Conservation (phyloP, 2,113 vertebrate species). For the Aythya baeri region DNA sequence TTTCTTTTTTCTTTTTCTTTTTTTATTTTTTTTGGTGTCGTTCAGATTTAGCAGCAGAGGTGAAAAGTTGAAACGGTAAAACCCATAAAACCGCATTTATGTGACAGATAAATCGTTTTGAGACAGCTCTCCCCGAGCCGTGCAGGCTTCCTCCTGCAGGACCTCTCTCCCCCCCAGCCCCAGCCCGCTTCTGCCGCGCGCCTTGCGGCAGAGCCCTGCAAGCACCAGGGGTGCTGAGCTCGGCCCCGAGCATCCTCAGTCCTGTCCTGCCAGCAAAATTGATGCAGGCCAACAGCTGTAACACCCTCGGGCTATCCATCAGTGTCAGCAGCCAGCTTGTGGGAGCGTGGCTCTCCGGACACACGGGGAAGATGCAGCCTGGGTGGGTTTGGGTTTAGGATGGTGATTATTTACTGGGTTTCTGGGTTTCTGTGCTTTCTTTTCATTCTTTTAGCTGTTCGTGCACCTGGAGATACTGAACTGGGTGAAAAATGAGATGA, state of each 20-base stretch:
- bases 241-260: neutral
- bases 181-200: neutral
- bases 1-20: neutral
- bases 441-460: neutral
- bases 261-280: neutral
- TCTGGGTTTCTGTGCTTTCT: neutral
- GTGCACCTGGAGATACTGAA: neutral
- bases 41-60: slow-evolving; percentile 61
- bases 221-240: neutral
- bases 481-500: neutral
- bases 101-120: slow-evolving; percentile 67
- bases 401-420: neutral
- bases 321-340: neutral
- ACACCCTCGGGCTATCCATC: slow-evolving; percentile 37
- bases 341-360: neutral
- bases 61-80: slow-evolving; percentile 79
- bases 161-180: neutral
- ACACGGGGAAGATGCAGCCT: neutral
- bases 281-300: slow-evolving; percentile 27
- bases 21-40: neutral
- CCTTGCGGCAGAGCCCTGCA: neutral
- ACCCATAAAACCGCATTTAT: slow-evolving; percentile 72
- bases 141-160: neutral
- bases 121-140: neutral
- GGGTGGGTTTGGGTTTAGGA: neutral